Conservation (phyloP, 2,113 vertebrate genomes). For the Nothocercus nigrocapillus region DNA sequence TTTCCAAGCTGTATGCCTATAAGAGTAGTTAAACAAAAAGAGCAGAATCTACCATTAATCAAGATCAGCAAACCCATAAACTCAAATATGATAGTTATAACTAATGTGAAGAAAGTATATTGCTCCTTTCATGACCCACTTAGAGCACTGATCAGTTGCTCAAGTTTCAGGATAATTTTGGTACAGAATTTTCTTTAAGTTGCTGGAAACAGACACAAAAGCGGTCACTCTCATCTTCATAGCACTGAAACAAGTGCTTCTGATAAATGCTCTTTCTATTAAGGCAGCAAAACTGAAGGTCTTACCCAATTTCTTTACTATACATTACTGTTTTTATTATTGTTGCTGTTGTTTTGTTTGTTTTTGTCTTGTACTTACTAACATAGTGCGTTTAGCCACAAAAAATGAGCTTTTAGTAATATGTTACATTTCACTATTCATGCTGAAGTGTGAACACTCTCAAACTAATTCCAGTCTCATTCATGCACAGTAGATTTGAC, state of each 20-base stretch:
- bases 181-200: background rate
- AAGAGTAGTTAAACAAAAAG: conserved; percentile 20
- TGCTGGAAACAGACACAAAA: background rate
- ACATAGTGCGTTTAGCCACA: background rate
- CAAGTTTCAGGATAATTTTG: background rate
- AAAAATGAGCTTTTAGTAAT: background rate
- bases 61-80: background rate
- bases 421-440: background rate
- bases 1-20: background rate
- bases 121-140: background rate
- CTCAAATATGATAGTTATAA: background rate
- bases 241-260: background rate
- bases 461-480: background rate
- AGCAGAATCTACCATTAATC: conserved; percentile 1
- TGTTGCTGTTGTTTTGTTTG: too few relatives aligned
- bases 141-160: background rate
- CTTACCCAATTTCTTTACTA: background rate
- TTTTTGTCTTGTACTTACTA: background rate
- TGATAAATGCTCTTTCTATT: background rate
- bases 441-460: background rate
- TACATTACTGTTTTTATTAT: background rate
- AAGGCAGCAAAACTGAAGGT: background rate
- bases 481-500: background rate
- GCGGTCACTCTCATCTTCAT: background rate
- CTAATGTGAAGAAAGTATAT: background rate